phyloP scores from a whole-genome alignment of 2,888 invertebrate species.

The Eurytoma adleriae region DNA sequence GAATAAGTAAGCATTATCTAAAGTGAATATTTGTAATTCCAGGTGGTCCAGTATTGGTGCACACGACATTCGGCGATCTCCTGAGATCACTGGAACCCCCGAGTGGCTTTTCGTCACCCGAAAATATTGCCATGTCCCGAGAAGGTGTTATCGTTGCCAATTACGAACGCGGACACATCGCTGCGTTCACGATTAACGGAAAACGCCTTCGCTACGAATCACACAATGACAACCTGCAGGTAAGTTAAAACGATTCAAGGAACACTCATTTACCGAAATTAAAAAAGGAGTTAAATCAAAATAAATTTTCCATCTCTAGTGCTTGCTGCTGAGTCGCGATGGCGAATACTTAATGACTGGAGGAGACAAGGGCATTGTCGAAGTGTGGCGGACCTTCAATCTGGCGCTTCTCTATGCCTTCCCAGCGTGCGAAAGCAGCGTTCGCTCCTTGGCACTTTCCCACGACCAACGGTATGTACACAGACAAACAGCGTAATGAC shows the following conservation, averaged over 20 bases:
- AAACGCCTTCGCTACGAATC: constrained; percentile 91
- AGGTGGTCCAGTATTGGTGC: constrained; percentile 97
- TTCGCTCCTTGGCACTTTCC: constrained; percentile 94
- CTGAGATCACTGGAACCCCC: constrained; percentile 93
- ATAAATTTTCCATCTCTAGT: constrained; percentile 78
- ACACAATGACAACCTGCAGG: constrained; percentile 96
- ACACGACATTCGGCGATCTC: constrained; percentile 98
- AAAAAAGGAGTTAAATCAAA: constrained; percentile 8
- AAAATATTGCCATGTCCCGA: constrained; percentile 94
- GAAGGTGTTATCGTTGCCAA: constrained; percentile 97
- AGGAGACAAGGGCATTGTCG: constrained; percentile 97
- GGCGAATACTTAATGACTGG: constrained; percentile 99
- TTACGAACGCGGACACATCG: constrained; percentile 94
- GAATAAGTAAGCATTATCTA: background rate
- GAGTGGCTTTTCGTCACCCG: constrained; percentile 85
- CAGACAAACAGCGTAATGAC: background rate
- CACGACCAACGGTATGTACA: constrained; percentile 97
- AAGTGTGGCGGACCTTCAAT: constrained; percentile 98
- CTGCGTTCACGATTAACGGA: constrained; percentile 96
- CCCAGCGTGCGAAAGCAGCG: constrained; percentile 97
- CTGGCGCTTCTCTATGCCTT: constrained; percentile 98
- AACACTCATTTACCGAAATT: too few species aligned
- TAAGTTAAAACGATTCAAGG: constrained; percentile 71
- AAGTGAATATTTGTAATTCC: constrained; percentile 10
- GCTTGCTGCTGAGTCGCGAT: constrained; percentile 95